Percentiles rank a stretch among this genome's conserved stretches.
Conservation (phyloP, 2,888 invertebrate genomes). For the Harpagoxenus sublaevis region DNA sequence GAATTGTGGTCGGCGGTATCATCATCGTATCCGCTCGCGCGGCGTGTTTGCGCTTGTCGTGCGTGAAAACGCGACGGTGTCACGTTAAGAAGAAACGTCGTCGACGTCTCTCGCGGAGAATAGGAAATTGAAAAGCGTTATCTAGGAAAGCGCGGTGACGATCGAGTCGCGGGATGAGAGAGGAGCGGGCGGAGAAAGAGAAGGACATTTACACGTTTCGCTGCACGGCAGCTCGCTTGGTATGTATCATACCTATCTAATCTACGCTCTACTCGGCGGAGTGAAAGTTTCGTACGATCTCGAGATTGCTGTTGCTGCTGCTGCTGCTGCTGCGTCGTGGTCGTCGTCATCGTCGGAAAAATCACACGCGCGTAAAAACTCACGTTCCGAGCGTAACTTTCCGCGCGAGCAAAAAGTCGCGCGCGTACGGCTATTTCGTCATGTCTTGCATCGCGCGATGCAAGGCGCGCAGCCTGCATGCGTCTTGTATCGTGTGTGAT, state of each 20-base stretch:
- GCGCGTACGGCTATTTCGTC: not conserved
- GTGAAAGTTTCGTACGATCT: conserved; percentile 67
- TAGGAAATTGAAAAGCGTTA: conserved; percentile 42
- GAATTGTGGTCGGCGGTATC: conserved; percentile 53
- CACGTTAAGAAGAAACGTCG: conserved; percentile 32
- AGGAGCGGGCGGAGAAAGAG: not conserved
- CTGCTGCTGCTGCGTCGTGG: not conserved
- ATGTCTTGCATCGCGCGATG: not conserved
- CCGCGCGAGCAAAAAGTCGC: not conserved
- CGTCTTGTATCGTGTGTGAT: not conserved
- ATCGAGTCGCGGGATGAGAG: not conserved
- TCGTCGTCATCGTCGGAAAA: conserved; percentile 52
- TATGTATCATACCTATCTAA: not conserved
- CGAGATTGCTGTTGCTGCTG: not conserved
- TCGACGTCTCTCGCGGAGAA: conserved; percentile 19
- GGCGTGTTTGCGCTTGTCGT: conserved; percentile 18
- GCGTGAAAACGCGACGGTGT: conserved; percentile 27
- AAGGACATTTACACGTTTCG: conserved; percentile 52
- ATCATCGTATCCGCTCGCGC: conserved; percentile 34
- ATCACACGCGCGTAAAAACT: conserved; percentile 49
- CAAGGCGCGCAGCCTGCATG: too few species aligned
- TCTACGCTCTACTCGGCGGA: conserved; percentile 7
- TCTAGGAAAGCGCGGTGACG: conserved; percentile 60
- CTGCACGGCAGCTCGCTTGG: conserved; percentile 24
- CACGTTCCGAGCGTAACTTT: conserved; percentile 11